phyloP scores from a whole-genome alignment of 2,113 vertebrate species.

The Salvelinus alpinus region DNA sequence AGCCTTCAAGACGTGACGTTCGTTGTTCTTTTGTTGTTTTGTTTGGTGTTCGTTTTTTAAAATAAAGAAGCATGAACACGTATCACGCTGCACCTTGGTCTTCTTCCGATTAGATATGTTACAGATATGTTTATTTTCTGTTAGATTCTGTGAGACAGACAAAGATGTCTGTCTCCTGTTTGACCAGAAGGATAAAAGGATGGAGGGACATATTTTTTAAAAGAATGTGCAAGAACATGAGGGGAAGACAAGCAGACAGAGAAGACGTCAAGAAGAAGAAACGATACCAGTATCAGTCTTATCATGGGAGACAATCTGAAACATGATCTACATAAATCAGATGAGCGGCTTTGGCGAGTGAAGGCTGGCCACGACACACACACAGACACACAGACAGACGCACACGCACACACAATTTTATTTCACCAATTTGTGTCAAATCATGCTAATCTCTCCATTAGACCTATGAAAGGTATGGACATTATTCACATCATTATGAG shows the following conservation, averaged over 20 bases:
- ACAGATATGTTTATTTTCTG: background rate
- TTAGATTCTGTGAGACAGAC: too few relatives aligned
- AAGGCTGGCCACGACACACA: constrained; percentile 81
- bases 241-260: too few relatives aligned
- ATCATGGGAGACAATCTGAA: constrained; percentile 77
- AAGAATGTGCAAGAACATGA: background rate
- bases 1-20: too few relatives aligned
- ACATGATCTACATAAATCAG: constrained; percentile 77
- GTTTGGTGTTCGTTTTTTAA: too few relatives aligned
- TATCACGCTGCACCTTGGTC: too few relatives aligned
- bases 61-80: too few relatives aligned
- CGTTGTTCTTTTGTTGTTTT: too few relatives aligned
- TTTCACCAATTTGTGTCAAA: background rate
- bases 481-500: background rate
- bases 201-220: background rate
- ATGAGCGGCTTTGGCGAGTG: constrained; percentile 81
- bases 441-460: constrained; percentile 27
- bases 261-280: background rate
- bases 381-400: too few relatives aligned
- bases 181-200: background rate
- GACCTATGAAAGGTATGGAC: constrained; percentile 61
- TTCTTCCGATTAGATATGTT: too few relatives aligned
- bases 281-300: constrained; percentile 73
- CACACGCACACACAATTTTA: too few relatives aligned
- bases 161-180: too few relatives aligned